Base-by-base conservation (phyloP, 2,888 invertebrate species). In the Acrobasis suavella region DNA sequence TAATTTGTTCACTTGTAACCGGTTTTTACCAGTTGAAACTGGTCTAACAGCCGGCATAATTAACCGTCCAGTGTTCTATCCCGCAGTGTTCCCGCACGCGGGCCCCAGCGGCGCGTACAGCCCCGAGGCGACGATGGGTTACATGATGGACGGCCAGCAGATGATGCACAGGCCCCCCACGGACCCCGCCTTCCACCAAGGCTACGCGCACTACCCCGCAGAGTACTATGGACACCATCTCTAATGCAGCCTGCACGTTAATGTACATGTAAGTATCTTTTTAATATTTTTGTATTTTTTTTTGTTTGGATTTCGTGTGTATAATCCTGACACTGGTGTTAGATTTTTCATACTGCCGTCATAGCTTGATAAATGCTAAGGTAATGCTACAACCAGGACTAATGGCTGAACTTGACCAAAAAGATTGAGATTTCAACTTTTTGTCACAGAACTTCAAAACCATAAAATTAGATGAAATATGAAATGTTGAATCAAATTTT, bases 131-230 rank as follows among this genome's bases (percentile, higher is more conserved):
- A 95, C 96, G 86, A 97, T 97, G 95, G 97, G 98, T 91, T 98
- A 98, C 93, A 98, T 98, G 97, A 98, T 98, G 97, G 98, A 98
- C 93, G 97, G 97, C 80, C 97, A 97, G 93, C 97, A 97, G 93
- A 98, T 98, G 97, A 97, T 97, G 96, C 97, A 97, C 94, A 96
- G 97, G 94, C 97, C 97, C 83, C 97, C 97, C 75, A 96, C 96
- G 77, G 97, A 97, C 94, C 96, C 97, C 66, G 96, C 96, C 93
- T 97, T 97, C 95, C 97, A 97, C 94, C 97, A 97, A 93, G 97
- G 97, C 87, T 97, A 97, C 94, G 94, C 94, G 80, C 96, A 96
- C 84, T 97, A 97, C 94, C 97, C 97, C 80, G 96, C 97, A 79
- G 97, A 97, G 93, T 97, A 97, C 94, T 97, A 97, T 92, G 97